phyloP scores from a whole-genome alignment of 2,113 vertebrate genomes.

The Gopherus evgoodei region DNA sequence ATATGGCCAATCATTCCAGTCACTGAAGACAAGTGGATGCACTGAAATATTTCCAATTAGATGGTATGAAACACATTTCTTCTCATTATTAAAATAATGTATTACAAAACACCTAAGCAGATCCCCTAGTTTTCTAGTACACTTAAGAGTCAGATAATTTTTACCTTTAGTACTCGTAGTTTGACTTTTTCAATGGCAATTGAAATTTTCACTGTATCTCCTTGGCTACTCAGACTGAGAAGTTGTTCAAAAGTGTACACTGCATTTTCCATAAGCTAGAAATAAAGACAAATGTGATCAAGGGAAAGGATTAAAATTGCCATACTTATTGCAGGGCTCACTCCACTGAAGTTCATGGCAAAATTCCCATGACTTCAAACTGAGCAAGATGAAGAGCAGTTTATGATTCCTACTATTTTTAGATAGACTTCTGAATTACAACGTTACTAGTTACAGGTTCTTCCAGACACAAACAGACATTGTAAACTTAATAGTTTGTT shows the following conservation, averaged over 20 bases:
- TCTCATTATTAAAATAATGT: not conserved
- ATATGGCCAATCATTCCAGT: not conserved
- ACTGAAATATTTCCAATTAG: not conserved
- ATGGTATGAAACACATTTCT: not conserved
- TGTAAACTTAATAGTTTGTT: not conserved
- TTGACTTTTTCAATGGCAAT: slow-evolving; percentile 87
- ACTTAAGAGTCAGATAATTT: not conserved
- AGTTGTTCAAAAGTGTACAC: slow-evolving; percentile 88
- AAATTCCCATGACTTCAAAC: not conserved
- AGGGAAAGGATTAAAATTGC: not conserved
- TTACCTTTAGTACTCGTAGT: slow-evolving; percentile 91
- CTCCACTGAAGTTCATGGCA: not conserved
- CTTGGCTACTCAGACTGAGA: slow-evolving; percentile 79
- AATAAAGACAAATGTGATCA: slow-evolving; percentile 10
- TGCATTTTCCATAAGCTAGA: slow-evolving; percentile 90
- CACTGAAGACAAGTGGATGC: not conserved
- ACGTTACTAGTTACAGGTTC: not conserved
- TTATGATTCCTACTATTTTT: not conserved
- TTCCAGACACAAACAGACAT: not conserved
- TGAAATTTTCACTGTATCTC: slow-evolving; percentile 69
- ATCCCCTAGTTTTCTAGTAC: not conserved
- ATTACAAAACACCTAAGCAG: not conserved
- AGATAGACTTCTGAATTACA: not conserved
- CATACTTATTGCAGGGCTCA: not conserved
- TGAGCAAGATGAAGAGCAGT: not conserved